phyloP scores from a whole-genome alignment of 2,888 invertebrate species.

The Ormyrus pomaceus region DNA sequence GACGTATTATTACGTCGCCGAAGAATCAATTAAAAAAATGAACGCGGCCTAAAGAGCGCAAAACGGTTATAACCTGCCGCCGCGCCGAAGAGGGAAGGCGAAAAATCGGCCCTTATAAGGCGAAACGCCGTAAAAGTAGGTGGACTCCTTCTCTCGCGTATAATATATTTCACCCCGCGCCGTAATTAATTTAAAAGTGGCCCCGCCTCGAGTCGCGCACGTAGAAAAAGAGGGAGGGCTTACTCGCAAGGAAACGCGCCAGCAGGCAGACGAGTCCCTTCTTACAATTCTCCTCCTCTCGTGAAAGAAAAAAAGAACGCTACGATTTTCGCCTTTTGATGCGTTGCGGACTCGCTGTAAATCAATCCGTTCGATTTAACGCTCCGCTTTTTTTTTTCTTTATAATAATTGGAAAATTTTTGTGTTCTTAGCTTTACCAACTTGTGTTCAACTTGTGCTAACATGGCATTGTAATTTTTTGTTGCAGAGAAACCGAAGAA shows the following conservation, averaged over 20 bases:
- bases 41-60: too few species aligned
- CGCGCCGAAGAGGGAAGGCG: not conserved
- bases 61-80: too few species aligned
- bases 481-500: slow-evolving; percentile 91
- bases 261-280: slow-evolving; percentile 32
- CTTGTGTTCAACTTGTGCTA: not conserved
- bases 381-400: not conserved
- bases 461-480: slow-evolving; percentile 52
- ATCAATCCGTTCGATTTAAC: too few species aligned
- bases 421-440: not conserved
- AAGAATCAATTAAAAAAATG: too few species aligned
- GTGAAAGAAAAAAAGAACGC: not conserved
- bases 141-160: slow-evolving; percentile 18
- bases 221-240: slow-evolving; percentile 15
- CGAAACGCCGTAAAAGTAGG: slow-evolving; percentile 24
- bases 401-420: slow-evolving; percentile 24
- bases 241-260: slow-evolving; percentile 18
- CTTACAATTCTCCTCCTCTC: not conserved
- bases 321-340: slow-evolving; percentile 31
- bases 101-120: slow-evolving; percentile 10
- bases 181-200: slow-evolving; percentile 62
- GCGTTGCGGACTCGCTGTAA: not conserved
- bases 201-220: slow-evolving; percentile 52
- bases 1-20: too few species aligned
- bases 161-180: slow-evolving; percentile 53